These are phyloP conservation scores for Pantelozetes paolii DNA, from an alignment of 2,888 invertebrate genomes.

Conservation along the genomic window DNA sequence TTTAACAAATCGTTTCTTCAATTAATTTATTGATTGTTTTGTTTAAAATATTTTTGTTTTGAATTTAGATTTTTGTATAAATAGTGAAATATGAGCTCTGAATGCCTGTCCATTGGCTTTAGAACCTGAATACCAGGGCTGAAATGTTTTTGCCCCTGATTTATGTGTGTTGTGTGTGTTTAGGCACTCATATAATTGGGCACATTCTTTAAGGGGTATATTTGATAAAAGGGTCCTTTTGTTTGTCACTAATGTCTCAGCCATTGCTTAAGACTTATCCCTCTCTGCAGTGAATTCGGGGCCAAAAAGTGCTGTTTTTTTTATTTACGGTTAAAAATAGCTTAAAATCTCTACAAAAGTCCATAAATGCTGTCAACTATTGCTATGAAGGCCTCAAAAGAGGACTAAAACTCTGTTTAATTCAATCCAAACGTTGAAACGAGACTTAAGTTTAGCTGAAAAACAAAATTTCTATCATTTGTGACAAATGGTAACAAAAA, in stretches of 20 bases:
- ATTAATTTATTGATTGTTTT: neutral
- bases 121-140: too few relatives aligned
- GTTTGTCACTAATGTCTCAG: too few relatives aligned
- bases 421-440: neutral
- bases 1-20: neutral
- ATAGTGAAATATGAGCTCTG: too few relatives aligned
- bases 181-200: too few relatives aligned
- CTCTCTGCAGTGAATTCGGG: too few relatives aligned
- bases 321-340: constrained; percentile 7
- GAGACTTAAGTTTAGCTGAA: neutral
- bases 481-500: neutral
- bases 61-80: neutral
- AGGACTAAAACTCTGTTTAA: neutral
- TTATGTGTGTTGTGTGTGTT: too few relatives aligned
- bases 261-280: too few relatives aligned
- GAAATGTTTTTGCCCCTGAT: too few relatives aligned
- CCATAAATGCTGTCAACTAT: constrained; percentile 11
- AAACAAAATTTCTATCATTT: neutral
- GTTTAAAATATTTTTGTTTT: neutral
- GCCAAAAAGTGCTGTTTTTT: too few relatives aligned
- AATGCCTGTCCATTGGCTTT: too few relatives aligned
- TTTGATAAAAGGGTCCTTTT: too few relatives aligned
- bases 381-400: neutral
- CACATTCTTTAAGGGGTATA: too few relatives aligned
- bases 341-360: neutral